Evolutionary conservation across 2,888 invertebrate species (phyloP).

Genomic region (Hybos culiciformis): DNA sequence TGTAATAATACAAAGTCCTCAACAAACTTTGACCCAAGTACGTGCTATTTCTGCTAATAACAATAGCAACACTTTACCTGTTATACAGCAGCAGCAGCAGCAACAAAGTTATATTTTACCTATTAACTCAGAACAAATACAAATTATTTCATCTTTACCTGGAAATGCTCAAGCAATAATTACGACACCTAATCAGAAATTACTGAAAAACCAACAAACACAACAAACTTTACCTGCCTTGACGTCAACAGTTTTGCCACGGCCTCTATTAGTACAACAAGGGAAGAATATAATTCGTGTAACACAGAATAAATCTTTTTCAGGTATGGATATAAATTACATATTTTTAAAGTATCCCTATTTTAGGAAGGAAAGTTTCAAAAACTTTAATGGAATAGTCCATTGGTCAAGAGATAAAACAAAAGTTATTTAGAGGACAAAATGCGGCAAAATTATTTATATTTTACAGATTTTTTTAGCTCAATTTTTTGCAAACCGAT

Average conservation of each 20-base stretch:
- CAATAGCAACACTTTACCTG: constrained; percentile 2
- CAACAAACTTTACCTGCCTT: constrained; percentile 5
- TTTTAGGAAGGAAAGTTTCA: no score
- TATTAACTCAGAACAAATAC: constrained; percentile 13
- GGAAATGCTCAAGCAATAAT: not conserved
- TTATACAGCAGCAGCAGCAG: not conserved
- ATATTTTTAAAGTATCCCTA: no score
- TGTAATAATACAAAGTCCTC: constrained; percentile 13
- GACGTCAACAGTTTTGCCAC: constrained; percentile 6
- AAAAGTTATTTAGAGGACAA: no score
- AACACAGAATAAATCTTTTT: no score
- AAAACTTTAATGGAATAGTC: no score
- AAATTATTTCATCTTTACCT: constrained; percentile 5
- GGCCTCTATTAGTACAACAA: constrained; percentile 8
- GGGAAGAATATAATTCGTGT: not conserved
- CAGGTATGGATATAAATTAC: no score
- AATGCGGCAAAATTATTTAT: no score
- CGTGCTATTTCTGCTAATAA: not conserved
- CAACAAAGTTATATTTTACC: constrained; percentile 23
- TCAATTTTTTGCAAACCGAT: no score
- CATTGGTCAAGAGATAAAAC: no score
- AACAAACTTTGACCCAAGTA: not conserved
- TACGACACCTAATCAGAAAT: not conserved
- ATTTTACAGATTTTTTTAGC: no score
- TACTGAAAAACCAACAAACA: not conserved